A percentile compares a stretch with the other conserved stretches of the same genome.
These are phyloP conservation scores for Endomychus coccineus DNA, from an alignment of 2,888 invertebrate genomes.

Conservation along the genomic window DNA sequence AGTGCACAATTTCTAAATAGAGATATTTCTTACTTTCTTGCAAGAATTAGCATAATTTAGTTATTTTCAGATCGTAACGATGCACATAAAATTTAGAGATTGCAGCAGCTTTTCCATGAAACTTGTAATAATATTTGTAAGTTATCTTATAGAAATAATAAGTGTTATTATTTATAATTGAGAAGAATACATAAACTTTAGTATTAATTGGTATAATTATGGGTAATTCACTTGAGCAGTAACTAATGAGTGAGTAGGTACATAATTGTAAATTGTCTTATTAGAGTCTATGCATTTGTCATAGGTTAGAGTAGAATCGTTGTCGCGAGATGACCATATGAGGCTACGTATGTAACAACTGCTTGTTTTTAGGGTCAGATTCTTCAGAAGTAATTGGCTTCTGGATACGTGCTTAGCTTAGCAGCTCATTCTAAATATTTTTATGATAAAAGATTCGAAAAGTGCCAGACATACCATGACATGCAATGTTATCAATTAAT, in stretches of 20 bases:
- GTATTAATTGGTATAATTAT: slow-evolving; percentile 41
- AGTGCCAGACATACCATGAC: slow-evolving; percentile 6
- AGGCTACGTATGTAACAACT: slow-evolving; percentile 31
- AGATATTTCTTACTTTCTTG: no score
- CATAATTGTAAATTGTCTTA: slow-evolving; percentile 38
- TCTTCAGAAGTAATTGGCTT: slow-evolving; percentile 35
- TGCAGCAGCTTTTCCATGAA: no score
- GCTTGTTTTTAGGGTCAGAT: slow-evolving; percentile 33
- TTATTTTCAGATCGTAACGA: no score
- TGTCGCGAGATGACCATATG: slow-evolving; percentile 34
- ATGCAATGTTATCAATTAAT: slow-evolving; percentile 16
- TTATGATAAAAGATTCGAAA: slow-evolving; percentile 24
- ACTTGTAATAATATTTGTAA: slow-evolving; percentile 16
- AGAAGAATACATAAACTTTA: slow-evolving; percentile 32
- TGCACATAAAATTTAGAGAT: no score
- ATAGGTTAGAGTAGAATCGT: slow-evolving; percentile 30
- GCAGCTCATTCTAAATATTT: slow-evolving; percentile 32
- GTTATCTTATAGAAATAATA: slow-evolving; percentile 22
- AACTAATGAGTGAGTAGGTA: slow-evolving; percentile 35
- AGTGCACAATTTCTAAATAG: no score
- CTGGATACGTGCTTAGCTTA: slow-evolving; percentile 24
- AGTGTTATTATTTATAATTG: slow-evolving; percentile 34
- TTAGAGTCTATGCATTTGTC: slow-evolving; percentile 38
- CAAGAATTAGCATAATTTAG: no score
- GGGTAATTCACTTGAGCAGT: slow-evolving; percentile 33